Conservation (phyloP, 2,797 vertebrate species). For the Scolopax bukidnonensis region DNA sequence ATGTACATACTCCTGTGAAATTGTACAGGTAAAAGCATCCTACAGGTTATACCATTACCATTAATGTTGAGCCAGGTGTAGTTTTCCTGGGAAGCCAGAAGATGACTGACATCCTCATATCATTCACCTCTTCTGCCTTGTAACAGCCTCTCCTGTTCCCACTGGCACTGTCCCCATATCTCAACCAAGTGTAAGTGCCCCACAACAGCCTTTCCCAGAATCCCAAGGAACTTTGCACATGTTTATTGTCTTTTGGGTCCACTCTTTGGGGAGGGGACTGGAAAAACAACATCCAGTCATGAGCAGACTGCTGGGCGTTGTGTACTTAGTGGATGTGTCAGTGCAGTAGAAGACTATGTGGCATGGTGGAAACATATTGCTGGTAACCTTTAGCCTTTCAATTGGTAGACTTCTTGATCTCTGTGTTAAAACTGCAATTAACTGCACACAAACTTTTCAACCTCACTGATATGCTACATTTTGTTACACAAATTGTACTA, state of each 20-base stretch:
- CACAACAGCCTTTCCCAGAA: fast-evolving
- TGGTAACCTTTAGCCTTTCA: background rate
- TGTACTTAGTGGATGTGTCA: background rate
- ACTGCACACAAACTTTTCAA: background rate
- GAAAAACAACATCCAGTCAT: fast-evolving
- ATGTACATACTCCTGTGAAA: background rate
- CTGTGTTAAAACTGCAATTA: background rate
- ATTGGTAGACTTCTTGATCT: background rate
- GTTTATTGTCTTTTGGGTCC: background rate
- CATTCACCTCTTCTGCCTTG: background rate
- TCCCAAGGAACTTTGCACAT: background rate
- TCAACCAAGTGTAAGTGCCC: fast-evolving
- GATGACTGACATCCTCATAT: background rate
- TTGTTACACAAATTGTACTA: background rate
- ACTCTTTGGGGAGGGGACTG: background rate
- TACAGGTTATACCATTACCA: background rate
- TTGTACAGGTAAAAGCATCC: background rate
- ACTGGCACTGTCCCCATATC: fast-evolving
- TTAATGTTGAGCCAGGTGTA: background rate
- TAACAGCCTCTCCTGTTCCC: background rate
- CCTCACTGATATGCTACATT: no score
- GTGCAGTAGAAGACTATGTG: background rate
- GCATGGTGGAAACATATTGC: background rate
- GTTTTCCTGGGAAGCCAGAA: background rate
- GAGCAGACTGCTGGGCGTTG: background rate